These are phyloP conservation scores for Prochilodus magdalenae DNA, from an alignment of 2,113 vertebrate species.

Conservation along the genomic window DNA sequence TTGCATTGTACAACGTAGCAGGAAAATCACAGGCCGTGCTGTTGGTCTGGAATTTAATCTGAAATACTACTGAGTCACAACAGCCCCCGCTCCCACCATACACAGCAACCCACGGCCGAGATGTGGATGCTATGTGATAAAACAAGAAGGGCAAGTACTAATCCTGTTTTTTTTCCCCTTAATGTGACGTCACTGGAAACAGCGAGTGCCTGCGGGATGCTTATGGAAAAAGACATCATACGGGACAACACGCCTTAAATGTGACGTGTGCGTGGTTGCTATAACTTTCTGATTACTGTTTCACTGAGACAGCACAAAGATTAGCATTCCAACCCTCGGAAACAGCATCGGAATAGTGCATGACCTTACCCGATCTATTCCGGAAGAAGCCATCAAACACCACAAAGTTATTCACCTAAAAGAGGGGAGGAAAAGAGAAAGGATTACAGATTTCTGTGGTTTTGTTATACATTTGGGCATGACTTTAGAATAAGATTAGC, in stretches of 20 bases:
- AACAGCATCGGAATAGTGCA: background rate
- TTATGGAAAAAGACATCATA: background rate
- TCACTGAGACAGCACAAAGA: background rate
- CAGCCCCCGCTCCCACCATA: background rate
- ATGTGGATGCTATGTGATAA: background rate
- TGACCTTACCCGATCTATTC: conserved; percentile 80
- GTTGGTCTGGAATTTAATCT: conserved; percentile 26
- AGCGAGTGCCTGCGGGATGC: background rate
- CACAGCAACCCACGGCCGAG: background rate
- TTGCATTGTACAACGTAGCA: background rate
- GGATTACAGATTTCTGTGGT: no score
- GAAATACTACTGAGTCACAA: background rate
- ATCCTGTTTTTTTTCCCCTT: background rate
- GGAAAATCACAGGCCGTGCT: background rate
- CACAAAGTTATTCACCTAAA: conserved; percentile 93
- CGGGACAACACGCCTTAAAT: background rate
- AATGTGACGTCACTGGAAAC: background rate
- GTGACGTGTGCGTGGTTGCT: background rate
- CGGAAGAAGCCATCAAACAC: conserved; percentile 90
- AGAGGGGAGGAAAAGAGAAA: conserved; percentile 1
- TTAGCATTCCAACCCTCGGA: conserved; percentile 10
- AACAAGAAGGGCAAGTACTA: conserved; percentile 3
- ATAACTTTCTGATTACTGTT: background rate
- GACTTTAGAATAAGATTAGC: no score
- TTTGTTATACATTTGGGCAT: no score